Percentiles rank a stretch among this genome's conserved stretches.
phyloP scores from a whole-genome alignment of 2,888 invertebrate species.

The Chromoteleia sp. region DNA sequence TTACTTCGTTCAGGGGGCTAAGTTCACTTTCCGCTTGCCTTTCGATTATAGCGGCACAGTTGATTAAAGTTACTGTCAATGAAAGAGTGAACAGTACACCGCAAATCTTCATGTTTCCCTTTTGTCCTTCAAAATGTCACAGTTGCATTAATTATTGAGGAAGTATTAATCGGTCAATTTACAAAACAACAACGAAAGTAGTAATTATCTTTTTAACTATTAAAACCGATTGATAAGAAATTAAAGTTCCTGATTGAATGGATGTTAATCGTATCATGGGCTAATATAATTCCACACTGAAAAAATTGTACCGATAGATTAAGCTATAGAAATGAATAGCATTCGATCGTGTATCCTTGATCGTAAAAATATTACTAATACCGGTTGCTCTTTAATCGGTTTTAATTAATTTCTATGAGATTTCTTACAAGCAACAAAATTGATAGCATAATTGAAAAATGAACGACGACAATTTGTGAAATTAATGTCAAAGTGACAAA shows the following conservation, averaged over 20 bases:
- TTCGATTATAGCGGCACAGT: slow-evolving; percentile 78
- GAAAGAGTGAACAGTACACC: slow-evolving; percentile 74
- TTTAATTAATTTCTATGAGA: too few relatives aligned
- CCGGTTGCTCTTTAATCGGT: too few relatives aligned
- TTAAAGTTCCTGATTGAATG: too few relatives aligned
- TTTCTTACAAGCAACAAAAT: too few relatives aligned
- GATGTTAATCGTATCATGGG: too few relatives aligned
- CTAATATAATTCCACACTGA: too few relatives aligned
- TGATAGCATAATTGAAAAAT: too few relatives aligned
- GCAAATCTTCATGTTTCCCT: slow-evolving; percentile 77
- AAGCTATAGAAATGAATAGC: too few relatives aligned
- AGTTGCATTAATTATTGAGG: slow-evolving; percentile 3
- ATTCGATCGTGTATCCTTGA: too few relatives aligned
- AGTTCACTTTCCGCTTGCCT: slow-evolving; percentile 79
- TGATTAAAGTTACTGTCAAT: slow-evolving; percentile 73
- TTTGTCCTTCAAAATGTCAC: slow-evolving; percentile 45
- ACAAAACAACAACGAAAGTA: too few relatives aligned
- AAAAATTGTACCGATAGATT: too few relatives aligned
- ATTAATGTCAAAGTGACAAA: slow-evolving; percentile 1
- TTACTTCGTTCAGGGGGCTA: slow-evolving; percentile 83
- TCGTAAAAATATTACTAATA: too few relatives aligned
- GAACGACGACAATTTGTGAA: slow-evolving; percentile 8
- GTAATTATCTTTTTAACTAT: not conserved
- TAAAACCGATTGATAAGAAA: not conserved
- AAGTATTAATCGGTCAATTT: not conserved